Percentiles rank a stretch among this genome's conserved stretches.
Evolutionary conservation across 2,797 vertebrate species (phyloP).

Genomic region (Anableps anableps): DNA sequence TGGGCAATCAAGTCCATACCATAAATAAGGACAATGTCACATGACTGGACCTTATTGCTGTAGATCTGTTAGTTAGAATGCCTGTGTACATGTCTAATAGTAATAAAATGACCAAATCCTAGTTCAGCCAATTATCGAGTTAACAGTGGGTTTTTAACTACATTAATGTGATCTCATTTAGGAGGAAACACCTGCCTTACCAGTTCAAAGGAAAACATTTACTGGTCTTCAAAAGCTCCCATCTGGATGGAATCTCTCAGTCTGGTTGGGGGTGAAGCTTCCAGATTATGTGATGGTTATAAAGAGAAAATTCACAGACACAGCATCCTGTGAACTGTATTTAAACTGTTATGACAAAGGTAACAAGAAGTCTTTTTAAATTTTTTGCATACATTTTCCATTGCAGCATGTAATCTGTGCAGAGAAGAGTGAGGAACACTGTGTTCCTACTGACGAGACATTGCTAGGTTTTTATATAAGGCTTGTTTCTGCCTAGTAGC

Average conservation of each 20-base stretch:
- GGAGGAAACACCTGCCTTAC: neutral
- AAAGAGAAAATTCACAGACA: neutral
- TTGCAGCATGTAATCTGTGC: conserved; percentile 21
- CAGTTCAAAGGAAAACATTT: neutral
- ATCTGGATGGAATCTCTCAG: neutral
- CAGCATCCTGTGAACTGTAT: conserved; percentile 46
- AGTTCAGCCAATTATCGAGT: conserved; percentile 11
- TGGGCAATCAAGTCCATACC: neutral
- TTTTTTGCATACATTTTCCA: conserved; percentile 3
- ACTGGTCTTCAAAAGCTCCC: neutral
- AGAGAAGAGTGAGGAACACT: conserved; percentile 53
- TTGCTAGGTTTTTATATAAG: conserved; percentile 67
- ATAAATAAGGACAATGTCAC: neutral
- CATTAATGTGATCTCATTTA: neutral
- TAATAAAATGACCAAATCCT: conserved; percentile 27
- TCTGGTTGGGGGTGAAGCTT: neutral
- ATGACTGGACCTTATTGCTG: neutral
- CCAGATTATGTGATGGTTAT: neutral
- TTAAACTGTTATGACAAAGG: conserved; percentile 16
- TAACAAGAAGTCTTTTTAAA: neutral
- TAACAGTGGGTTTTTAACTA: neutral
- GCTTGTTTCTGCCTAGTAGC: conserved; percentile 63
- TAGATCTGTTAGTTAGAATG: neutral
- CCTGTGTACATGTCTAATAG: neutral
- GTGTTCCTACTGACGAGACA: conserved; percentile 65